Evolutionary conservation across 2,113 vertebrate genomes (phyloP).

Genomic region (Phaethornis superciliosus): DNA sequence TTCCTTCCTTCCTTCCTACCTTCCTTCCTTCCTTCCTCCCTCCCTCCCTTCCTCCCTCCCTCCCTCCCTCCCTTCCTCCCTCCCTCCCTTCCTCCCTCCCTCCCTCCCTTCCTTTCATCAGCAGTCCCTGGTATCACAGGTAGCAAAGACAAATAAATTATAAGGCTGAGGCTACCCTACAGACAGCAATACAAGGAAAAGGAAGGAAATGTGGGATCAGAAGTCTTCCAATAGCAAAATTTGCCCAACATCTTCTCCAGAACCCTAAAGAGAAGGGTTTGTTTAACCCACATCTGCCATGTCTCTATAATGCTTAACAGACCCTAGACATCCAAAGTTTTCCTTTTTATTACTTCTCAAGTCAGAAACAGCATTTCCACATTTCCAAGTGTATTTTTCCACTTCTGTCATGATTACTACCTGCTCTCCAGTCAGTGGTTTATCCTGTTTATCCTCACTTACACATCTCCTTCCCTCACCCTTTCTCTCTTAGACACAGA

Average conservation of each 20-base stretch:
- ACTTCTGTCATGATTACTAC: background rate
- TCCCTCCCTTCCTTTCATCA: background rate
- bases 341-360: background rate
- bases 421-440: background rate
- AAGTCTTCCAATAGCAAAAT: background rate
- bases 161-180: background rate
- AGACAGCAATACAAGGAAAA: background rate
- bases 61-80: too few species aligned
- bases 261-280: background rate
- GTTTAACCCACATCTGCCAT: background rate
- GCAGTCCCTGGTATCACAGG: background rate
- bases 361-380: background rate
- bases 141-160: background rate
- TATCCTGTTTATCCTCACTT: background rate
- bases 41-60: too few species aligned
- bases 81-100: background rate
- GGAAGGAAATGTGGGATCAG: background rate
- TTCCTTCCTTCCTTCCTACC: background rate
- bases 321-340: background rate
- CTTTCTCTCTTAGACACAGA: background rate
- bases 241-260: background rate
- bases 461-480: background rate
- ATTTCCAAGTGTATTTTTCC: background rate
- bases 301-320: background rate
- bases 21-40: background rate